A percentile compares a stretch with the other conserved stretches of the same genome.
Conservation (phyloP, 2,797 vertebrate genomes). For the Sebastiscus albofasciatus region DNA sequence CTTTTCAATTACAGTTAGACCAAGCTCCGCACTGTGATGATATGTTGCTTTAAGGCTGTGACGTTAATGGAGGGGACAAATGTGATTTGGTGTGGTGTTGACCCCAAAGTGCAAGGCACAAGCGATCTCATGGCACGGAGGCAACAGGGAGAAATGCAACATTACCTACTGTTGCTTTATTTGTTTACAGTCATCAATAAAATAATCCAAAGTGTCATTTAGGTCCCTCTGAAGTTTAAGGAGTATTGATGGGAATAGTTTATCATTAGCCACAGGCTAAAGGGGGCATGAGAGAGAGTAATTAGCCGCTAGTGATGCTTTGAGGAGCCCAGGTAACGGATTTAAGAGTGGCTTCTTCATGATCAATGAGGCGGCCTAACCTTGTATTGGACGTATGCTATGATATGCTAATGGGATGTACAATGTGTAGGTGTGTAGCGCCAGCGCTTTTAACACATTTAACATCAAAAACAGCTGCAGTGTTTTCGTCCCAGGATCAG, state of each 20-base stretch:
- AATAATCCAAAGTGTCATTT: slow-evolving; percentile 32
- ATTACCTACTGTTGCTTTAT: slow-evolving; percentile 14
- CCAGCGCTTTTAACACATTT: slow-evolving; percentile 13
- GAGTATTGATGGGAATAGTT: slow-evolving; percentile 46
- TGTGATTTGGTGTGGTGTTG: slow-evolving; percentile 77
- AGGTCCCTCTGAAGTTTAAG: slow-evolving; percentile 42
- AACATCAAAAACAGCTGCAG: slow-evolving; percentile 31
- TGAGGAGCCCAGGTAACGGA: slow-evolving; percentile 68
- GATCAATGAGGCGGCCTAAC: slow-evolving; percentile 60
- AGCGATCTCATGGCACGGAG: slow-evolving; percentile 2
- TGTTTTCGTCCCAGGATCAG: slow-evolving; percentile 24
- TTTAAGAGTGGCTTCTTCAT: slow-evolving; percentile 52
- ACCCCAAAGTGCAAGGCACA: slow-evolving; percentile 62
- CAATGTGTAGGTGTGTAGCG: not conserved
- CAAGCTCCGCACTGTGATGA: slow-evolving; percentile 74
- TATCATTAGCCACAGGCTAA: slow-evolving; percentile 49
- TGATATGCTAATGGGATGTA: slow-evolving; percentile 59
- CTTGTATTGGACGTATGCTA: slow-evolving; percentile 50
- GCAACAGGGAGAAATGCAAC: slow-evolving; percentile 8
- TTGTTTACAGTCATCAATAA: slow-evolving; percentile 41
- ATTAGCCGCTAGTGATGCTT: slow-evolving; percentile 53
- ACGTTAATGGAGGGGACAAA: slow-evolving; percentile 81
- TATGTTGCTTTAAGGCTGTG: slow-evolving; percentile 80
- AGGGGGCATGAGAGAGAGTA: slow-evolving; percentile 53
- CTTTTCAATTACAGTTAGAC: slow-evolving; percentile 85